A percentile compares a stretch with the other conserved stretches of the same genome.
Evolutionary conservation across 2,113 vertebrate species (phyloP).

Genomic region (Myrmecophaga tridactyla): DNA sequence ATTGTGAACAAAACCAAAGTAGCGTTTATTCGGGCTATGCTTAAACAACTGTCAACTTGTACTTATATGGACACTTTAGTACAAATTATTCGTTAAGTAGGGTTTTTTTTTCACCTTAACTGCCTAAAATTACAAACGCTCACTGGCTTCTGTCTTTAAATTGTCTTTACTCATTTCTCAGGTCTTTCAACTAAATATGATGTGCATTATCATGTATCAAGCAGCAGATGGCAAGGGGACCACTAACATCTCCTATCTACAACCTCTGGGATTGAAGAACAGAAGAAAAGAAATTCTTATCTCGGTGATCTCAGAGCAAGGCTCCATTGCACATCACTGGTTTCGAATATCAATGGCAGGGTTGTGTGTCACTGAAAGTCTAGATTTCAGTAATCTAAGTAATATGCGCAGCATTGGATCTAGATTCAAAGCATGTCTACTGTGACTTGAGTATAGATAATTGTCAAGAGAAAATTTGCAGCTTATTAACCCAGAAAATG

Average conservation of each 20-base stretch:
- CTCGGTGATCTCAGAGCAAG: background rate
- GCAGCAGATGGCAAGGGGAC: too few relatives aligned
- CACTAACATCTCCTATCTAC: background rate
- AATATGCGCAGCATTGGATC: background rate
- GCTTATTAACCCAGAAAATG: background rate
- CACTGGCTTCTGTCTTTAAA: background rate
- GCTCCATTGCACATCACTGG: background rate
- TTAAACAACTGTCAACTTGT: background rate
- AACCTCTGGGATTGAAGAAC: background rate
- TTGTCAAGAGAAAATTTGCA: background rate
- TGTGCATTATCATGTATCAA: background rate
- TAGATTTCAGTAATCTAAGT: background rate
- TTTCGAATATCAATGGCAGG: background rate
- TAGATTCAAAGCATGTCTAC: background rate
- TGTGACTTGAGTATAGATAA: background rate
- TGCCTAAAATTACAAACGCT: background rate
- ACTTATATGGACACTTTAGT: background rate
- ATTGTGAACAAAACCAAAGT: background rate
- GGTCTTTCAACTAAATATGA: background rate
- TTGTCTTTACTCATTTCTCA: background rate
- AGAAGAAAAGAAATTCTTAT: background rate
- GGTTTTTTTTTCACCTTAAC: background rate
- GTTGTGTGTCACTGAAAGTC: background rate
- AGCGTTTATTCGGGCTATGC: background rate
- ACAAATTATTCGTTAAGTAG: background rate